Evolutionary conservation across 1,140 invertebrate genomes (phyloP).

Genomic region (Zophobas atratus): DNA sequence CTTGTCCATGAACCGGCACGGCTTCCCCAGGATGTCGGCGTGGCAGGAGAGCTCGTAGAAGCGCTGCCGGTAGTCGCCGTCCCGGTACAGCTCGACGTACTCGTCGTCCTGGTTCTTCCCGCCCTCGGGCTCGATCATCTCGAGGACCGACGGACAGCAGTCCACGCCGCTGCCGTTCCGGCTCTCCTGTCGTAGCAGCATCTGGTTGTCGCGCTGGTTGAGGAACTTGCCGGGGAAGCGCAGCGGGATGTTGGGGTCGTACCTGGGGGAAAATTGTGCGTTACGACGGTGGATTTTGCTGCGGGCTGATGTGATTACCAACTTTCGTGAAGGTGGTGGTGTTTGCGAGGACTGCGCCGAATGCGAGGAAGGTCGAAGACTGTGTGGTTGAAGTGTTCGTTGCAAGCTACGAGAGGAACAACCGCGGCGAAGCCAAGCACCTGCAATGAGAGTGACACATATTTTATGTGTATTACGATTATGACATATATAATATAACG

Average conservation of each 20-base stretch:
- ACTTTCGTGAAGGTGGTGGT: constrained; percentile 43
- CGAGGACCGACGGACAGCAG: constrained; percentile 85
- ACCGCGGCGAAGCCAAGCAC: constrained; percentile 67
- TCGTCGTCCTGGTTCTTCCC: constrained; percentile 81
- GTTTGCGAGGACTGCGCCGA: constrained; percentile 39
- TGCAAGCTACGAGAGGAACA: constrained; percentile 58
- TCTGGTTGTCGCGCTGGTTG: constrained; percentile 75
- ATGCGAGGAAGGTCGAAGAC: constrained; percentile 35
- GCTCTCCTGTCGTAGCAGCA: constrained; percentile 74
- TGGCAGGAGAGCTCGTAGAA: constrained; percentile 89
- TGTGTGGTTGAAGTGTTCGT: constrained; percentile 62
- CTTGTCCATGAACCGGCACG: constrained; percentile 83
- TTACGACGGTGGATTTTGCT: not conserved
- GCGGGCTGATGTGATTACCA: constrained; percentile 32
- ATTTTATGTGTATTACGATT: too few relatives aligned
- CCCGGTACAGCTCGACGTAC: constrained; percentile 84
- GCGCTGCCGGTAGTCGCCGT: constrained; percentile 75
- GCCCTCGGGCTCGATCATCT: constrained; percentile 83
- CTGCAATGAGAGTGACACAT: constrained; percentile 54
- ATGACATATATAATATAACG: too few relatives aligned
- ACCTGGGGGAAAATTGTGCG: constrained; percentile 46
- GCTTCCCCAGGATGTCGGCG: constrained; percentile 78
- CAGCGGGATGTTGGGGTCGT: constrained; percentile 57
- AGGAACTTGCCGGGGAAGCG: constrained; percentile 62
- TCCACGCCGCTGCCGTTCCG: constrained; percentile 74